Evolutionary conservation across 92 coral and sea anemone species (phyloP).

Genomic region (Porites rus): DNA sequence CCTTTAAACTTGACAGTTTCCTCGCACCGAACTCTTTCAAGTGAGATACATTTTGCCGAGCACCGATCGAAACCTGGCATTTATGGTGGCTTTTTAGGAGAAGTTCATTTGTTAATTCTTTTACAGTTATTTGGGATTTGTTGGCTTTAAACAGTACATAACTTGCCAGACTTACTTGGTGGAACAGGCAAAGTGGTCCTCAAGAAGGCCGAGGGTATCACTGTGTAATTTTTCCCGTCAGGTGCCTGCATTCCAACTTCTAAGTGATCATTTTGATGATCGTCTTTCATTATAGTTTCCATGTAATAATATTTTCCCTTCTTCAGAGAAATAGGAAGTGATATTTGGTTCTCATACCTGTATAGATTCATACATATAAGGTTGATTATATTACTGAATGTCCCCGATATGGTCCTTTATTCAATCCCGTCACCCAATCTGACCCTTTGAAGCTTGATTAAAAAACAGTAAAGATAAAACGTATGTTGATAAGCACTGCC

Average conservation of each 20-base stretch:
- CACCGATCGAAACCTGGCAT: too few species aligned
- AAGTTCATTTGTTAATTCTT: too few species aligned
- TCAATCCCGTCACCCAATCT: not conserved
- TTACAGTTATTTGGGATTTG: not conserved
- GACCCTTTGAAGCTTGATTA: too few species aligned
- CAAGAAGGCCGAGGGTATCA: conserved; percentile 69
- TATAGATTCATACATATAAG: too few species aligned
- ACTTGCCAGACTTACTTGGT: conserved; percentile 9
- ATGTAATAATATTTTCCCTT: conserved; percentile 75
- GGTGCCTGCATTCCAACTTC: conserved; percentile 79
- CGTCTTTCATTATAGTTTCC: conserved; percentile 81
- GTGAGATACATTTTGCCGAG: too few species aligned
- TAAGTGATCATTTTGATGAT: conserved; percentile 69
- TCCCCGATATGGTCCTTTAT: not conserved
- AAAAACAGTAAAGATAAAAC: too few species aligned
- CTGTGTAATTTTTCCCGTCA: conserved; percentile 59
- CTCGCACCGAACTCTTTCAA: too few species aligned
- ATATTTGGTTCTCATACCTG: conserved; percentile 63
- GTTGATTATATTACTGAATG: not conserved
- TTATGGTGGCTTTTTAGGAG: too few species aligned
- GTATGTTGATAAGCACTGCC: too few species aligned
- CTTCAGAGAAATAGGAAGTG: conserved; percentile 53
- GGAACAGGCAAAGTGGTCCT: conserved; percentile 43
- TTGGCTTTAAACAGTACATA: not conserved
- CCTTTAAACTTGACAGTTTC: too few species aligned